Conservation (phyloP, 2,888 invertebrate genomes). For the Aleiodes alternator region DNA sequence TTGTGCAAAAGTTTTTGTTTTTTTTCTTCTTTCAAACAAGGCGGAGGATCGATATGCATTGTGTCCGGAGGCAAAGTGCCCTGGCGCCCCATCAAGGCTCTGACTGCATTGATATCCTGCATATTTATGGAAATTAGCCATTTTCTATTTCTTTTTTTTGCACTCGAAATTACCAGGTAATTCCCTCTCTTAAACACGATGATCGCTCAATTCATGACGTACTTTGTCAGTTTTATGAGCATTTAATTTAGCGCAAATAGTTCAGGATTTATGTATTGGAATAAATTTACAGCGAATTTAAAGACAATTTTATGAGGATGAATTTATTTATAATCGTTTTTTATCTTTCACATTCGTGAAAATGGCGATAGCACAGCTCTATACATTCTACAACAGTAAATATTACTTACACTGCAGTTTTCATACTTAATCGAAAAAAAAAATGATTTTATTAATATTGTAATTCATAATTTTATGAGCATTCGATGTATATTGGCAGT, state of each 20-base stretch:
- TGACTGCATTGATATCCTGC: conserved; percentile 14
- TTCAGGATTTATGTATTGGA: conserved; percentile 5
- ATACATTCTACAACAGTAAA: conserved; percentile 65
- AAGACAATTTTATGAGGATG: conserved; percentile 48
- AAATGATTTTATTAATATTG: conserved; percentile 39
- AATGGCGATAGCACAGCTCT: conserved; percentile 62
- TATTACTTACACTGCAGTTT: conserved; percentile 65
- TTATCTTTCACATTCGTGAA: conserved; percentile 54
- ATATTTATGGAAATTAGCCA: conserved; percentile 40
- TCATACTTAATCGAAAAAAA: conserved; percentile 48
- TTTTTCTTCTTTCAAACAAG: too few species aligned
- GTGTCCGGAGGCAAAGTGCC: too few species aligned
- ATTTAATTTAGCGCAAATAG: conserved; percentile 2
- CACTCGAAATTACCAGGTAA: conserved; percentile 21
- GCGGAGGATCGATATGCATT: neutral
- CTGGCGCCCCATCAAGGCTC: conserved; percentile 23
- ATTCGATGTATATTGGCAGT: conserved; percentile 38
- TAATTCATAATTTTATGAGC: conserved; percentile 30
- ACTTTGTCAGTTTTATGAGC: conserved; percentile 26
- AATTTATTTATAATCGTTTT: conserved; percentile 66
- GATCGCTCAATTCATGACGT: conserved; percentile 25
- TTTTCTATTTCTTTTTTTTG: neutral
- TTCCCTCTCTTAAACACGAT: conserved; percentile 6
- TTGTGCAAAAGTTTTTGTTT: too few species aligned
- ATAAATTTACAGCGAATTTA: conserved; percentile 15